These are phyloP conservation scores for Ptychobarbus kaznakovi DNA, from an alignment of 2,797 vertebrate genomes.

Conservation along the genomic window DNA sequence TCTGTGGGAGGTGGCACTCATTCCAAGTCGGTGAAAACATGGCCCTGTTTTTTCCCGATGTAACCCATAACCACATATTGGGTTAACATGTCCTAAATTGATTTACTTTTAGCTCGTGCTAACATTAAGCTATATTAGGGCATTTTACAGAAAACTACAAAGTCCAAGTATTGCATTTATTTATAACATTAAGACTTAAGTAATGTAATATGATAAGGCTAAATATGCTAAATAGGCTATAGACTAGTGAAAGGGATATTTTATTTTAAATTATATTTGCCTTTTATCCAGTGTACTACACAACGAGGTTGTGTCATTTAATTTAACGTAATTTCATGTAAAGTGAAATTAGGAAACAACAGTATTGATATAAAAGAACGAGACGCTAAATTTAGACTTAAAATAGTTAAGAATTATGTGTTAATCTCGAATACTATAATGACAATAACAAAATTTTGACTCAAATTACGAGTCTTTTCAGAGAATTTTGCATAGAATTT, in stretches of 20 bases:
- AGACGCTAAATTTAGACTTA: neutral
- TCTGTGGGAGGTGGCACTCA: conserved; percentile 88
- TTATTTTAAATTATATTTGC: neutral
- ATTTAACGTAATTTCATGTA: neutral
- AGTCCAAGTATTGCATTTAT: neutral
- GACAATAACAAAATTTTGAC: neutral
- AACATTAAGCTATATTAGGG: conserved; percentile 74
- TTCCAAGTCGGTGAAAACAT: conserved; percentile 35
- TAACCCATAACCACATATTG: neutral
- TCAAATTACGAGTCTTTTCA: neutral
- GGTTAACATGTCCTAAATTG: neutral
- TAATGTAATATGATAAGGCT: neutral
- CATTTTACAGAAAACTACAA: neutral
- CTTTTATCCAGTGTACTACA: neutral
- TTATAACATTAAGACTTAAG: neutral
- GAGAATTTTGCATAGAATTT: neutral
- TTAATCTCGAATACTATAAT: neutral
- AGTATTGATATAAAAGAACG: neutral
- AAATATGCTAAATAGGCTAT: neutral
- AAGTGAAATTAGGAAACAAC: neutral
- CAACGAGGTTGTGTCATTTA: neutral
- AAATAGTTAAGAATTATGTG: neutral
- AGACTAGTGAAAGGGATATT: neutral
- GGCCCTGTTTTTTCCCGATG: conserved; percentile 60
- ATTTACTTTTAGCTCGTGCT: conserved; percentile 70